phyloP scores from a whole-genome alignment of 1,140 invertebrate genomes.

The Sycophaga agraensis region DNA sequence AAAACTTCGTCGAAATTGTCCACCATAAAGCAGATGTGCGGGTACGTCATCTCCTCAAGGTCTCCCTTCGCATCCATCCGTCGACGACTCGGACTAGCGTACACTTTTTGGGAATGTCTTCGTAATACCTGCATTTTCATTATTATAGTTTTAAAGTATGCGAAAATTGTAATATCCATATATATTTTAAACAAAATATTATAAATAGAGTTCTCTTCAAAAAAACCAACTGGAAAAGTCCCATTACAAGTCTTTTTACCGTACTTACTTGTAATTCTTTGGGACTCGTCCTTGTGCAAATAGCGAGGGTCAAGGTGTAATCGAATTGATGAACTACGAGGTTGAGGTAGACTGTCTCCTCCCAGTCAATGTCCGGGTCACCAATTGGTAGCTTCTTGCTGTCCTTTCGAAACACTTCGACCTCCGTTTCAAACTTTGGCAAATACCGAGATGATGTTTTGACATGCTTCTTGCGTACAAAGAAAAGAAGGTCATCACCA shows the following conservation, averaged over 20 bases:
- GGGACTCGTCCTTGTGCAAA: slow-evolving; percentile 95
- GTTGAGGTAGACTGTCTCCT: slow-evolving; percentile 99
- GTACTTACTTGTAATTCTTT: slow-evolving; percentile 86
- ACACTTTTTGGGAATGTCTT: slow-evolving; percentile 93
- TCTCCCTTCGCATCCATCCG: slow-evolving; percentile 98
- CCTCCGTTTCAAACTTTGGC: slow-evolving; percentile 90
- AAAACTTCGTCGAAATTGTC: slow-evolving; percentile 99
- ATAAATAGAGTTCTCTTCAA: no score
- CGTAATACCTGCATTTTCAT: slow-evolving; percentile 66
- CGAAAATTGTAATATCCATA: no score
- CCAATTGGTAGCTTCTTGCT: slow-evolving; percentile 94
- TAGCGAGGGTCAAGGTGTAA: slow-evolving; percentile 94
- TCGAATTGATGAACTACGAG: slow-evolving; percentile 98
- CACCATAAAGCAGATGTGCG: slow-evolving; percentile 98
- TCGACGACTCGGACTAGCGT: slow-evolving; percentile 92
- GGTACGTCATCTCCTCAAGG: slow-evolving; percentile 97
- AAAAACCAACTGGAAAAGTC: no score
- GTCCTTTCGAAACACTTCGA: slow-evolving; percentile 95
- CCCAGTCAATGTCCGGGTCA: slow-evolving; percentile 96
- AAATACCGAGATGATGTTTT: slow-evolving; percentile 82
- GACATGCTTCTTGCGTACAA: slow-evolving; percentile 88
- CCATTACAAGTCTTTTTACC: background rate
- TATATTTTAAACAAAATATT: no score
- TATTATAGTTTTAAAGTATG: no score
- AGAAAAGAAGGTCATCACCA: slow-evolving; percentile 93